phyloP scores from a whole-genome alignment of 2,888 invertebrate genomes.

The Bembecia ichneumoniformis region DNA sequence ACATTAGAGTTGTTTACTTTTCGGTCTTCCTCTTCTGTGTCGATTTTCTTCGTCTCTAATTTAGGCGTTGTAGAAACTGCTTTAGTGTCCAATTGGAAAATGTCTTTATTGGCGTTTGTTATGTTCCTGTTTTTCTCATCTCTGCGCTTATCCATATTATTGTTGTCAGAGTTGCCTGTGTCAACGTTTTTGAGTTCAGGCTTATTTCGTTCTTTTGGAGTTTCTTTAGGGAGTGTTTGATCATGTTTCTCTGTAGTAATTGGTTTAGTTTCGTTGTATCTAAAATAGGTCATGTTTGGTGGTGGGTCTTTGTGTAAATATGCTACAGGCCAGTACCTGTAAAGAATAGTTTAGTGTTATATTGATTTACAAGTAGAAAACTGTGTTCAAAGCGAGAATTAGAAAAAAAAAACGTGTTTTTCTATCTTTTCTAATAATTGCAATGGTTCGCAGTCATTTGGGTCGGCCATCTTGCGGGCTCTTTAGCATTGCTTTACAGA shows the following conservation, averaged over 20 bases:
- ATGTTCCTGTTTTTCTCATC: conserved; percentile 44
- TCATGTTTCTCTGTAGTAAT: conserved; percentile 16
- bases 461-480: no score
- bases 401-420: no score
- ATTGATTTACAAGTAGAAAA: no score
- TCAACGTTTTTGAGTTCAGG: background rate
- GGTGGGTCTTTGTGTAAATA: conserved; percentile 86
- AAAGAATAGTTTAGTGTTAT: conserved; percentile 9
- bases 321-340: conserved; percentile 82
- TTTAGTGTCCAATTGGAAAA: conserved; percentile 22
- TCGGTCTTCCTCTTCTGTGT: conserved; percentile 12
- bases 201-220: background rate
- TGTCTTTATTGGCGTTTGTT: conserved; percentile 26
- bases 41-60: conserved; percentile 13
- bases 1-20: conserved; percentile 28
- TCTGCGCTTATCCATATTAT: conserved; percentile 26
- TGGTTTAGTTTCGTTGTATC: conserved; percentile 44
- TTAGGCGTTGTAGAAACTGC: conserved; percentile 16
- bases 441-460: no score
- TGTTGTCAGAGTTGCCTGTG: conserved; percentile 5
- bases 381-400: no score
- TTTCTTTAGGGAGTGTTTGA: conserved; percentile 4
- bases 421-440: no score
- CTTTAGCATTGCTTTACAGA: no score
- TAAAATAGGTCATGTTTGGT: conserved; percentile 77